Conservation (phyloP, 2,113 vertebrate species). For the Chelonoidis abingdonii region DNA sequence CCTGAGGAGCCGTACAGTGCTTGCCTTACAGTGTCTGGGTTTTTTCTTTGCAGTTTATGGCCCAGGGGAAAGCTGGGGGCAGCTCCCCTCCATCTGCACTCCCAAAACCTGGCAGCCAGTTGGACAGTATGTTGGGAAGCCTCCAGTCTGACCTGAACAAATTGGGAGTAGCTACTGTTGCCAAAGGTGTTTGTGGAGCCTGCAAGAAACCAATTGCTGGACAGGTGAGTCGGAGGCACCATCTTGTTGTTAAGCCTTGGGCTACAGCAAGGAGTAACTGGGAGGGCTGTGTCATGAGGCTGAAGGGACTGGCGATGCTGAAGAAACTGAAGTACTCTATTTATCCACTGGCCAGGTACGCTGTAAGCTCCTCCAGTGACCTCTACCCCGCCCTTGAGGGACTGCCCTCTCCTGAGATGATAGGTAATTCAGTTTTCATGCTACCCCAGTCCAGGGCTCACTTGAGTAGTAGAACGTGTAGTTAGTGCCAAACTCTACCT, state of each 20-base stretch:
- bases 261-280: conserved; percentile 25
- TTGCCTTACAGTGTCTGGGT: neutral
- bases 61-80: conserved; percentile 88
- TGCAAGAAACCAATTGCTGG: conserved; percentile 98
- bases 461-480: conserved; percentile 70
- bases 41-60: conserved; percentile 88
- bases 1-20: neutral
- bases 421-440: conserved; percentile 78
- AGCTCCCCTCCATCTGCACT: conserved; percentile 82
- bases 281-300: conserved; percentile 66
- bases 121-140: conserved; percentile 98
- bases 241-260: neutral
- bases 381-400: conserved; percentile 76
- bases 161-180: conserved; percentile 94
- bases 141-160: conserved; percentile 98
- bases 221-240: conserved; percentile 86
- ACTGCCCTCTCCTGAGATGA: conserved; percentile 77
- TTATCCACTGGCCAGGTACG: conserved; percentile 78
- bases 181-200: conserved; percentile 97
- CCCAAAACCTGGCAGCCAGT: conserved; percentile 93
- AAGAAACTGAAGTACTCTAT: conserved; percentile 79
- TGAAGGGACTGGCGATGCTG: conserved; percentile 70
- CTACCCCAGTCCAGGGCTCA: conserved; percentile 75
- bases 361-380: conserved; percentile 78
- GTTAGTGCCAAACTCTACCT: conserved; percentile 63